Evolutionary conservation across 2,888 invertebrate species (phyloP), one percentile per base, ranked within the genome.

Genomic region (Tiliacea aurago): DNA sequence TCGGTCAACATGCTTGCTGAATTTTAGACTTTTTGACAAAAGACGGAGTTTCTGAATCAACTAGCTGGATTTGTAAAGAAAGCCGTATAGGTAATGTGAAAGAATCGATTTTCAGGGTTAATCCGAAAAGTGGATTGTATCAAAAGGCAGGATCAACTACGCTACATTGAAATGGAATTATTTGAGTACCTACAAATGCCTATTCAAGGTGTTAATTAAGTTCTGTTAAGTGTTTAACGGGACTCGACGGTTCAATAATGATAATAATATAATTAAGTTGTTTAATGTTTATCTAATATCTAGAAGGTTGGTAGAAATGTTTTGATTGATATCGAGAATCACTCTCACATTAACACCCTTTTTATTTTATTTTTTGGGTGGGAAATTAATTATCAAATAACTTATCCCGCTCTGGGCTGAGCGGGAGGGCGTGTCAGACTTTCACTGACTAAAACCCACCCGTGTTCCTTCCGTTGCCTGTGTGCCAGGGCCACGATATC

Each of bases 111-210:
- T 61, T 41, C 7, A 56, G 61, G 2, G 37, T 33, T 66, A 61
- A 68, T 43, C 43, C 69, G 43, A 82, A 66, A 76, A 77, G 53
- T 45, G 59, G 77, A 77, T 77, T 78, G 47, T 76, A 67, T 76
- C 43, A n/a, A 59, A 55, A 67, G 47, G 59, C 28, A 49, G 69
- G 55, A 67, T 81, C 59, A 62, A 41, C 33, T 15, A 23, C 55
- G 55, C 9, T 13, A 49, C 45, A 51, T 51, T 45, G 51, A 58
- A 80, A 53, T 23, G 20, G n/a, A 59, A 59, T 80, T 45, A 47
- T 58, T 73, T 53, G 13, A 47, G n/a, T 37, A 72, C 13, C n/a
- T 56, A n/a, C 49, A 20, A 72, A 58, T 18, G 45, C 18, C 13
- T 45, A 18, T 70, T n/a, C 41, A 70, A 49, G 13, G 80, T 59